Evolutionary conservation across 2,888 invertebrate genomes (phyloP), one percentile per base, ranked within the genome.

Genomic region (Sphaeridia pumilis): DNA sequence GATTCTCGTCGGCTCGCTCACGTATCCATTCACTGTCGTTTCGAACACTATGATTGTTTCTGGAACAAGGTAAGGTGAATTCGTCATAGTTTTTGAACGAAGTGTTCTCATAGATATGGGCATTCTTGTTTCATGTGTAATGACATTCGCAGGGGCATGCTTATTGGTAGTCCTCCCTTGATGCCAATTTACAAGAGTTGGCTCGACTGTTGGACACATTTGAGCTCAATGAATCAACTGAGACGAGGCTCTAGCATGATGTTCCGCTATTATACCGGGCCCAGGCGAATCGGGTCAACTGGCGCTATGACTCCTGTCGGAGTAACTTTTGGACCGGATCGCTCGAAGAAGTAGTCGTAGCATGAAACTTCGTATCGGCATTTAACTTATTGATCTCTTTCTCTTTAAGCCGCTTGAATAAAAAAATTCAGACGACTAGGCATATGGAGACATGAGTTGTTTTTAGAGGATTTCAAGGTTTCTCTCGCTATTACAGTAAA

Each of bases 21-120:
- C 89, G n/a, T 95, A 97, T 72, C 94, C 94, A 21, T 81, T 93
- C 69, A 81, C 84, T 69, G 85, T 95, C 55, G 89, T 93, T 1
- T 84, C 88, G 12, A 87, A 87, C 54, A 87, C 92, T 67, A 90
- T 93, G 87, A 80, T 84, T 55, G 84, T 93, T 10, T 83, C 82
- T 56, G 82, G 87, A 56, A 83, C 82, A 17, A 82, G 80, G 76
- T 80, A 25, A 46, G 22, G 35, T 51, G 49, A 54, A 27, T 47
- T 17, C 21, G 24, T 36, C 52, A 22, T 25, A 3, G 7, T 31
- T 14, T 31, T 31, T n/a, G n/a, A n/a, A n/a, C n/a, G n/a, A n/a
- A 12, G 14, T 42, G 24, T 7, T 42, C 4, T 17, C 22, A 38
- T 12, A n/a, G 10, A 20, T 4, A 10, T 4, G 4, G n/a, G 5